Conservation (phyloP, 2,797 vertebrate species). For the Myotis daubentonii region DNA sequence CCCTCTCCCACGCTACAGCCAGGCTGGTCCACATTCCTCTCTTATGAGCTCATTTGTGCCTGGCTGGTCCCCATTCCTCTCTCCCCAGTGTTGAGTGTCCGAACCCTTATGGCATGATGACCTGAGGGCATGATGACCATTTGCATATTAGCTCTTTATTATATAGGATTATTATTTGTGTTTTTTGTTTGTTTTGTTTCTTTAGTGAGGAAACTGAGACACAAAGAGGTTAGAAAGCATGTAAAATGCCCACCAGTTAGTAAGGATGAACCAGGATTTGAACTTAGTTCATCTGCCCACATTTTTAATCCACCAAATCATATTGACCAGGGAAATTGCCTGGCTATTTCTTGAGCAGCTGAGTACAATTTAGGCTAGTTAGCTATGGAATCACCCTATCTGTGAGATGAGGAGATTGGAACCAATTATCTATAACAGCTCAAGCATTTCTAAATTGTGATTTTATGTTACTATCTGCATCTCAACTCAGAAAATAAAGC, state of each 20-base stretch:
- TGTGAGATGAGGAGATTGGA: not conserved
- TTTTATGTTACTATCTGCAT: not conserved
- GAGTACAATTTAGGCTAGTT: not conserved
- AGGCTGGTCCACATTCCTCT: no score
- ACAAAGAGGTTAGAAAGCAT: not conserved
- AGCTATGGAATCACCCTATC: not conserved
- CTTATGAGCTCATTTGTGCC: no score
- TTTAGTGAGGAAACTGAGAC: not conserved
- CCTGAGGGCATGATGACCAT: no score
- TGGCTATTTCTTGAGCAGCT: not conserved
- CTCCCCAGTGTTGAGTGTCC: no score
- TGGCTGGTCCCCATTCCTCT: no score
- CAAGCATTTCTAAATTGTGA: not conserved
- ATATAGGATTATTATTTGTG: no score
- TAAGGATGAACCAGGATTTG: not conserved
- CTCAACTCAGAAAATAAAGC: not conserved
- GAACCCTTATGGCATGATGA: no score
- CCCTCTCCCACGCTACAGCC: no score
- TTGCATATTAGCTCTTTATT: no score
- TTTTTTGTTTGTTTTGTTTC: not conserved
- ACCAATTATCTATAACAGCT: not conserved
- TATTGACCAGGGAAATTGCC: not conserved
- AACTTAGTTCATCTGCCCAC: not conserved
- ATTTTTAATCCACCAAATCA: not conserved
- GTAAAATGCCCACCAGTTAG: not conserved